Evolutionary conservation across 1,140 invertebrate species (phyloP).

Genomic region (Hyles euphorbiae): DNA sequence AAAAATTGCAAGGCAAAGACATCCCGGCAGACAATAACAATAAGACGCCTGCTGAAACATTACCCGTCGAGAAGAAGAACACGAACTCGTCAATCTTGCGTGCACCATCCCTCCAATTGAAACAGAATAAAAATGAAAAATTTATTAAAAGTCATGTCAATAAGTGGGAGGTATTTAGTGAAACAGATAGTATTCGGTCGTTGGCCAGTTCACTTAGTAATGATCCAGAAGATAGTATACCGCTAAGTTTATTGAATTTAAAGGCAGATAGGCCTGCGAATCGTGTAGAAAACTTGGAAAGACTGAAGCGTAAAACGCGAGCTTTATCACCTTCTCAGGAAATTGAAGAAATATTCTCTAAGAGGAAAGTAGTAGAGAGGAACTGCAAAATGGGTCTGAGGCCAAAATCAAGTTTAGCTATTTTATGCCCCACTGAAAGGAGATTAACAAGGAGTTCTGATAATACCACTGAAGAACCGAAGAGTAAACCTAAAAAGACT

Average conservation of each 20-base stretch:
- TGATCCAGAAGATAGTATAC: slow-evolving; percentile 73
- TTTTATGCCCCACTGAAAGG: slow-evolving; percentile 58
- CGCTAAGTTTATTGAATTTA: slow-evolving; percentile 66
- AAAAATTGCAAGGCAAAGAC: slow-evolving; percentile 76
- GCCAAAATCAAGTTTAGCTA: slow-evolving; percentile 64
- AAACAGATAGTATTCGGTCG: slow-evolving; percentile 76
- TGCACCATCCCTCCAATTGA: slow-evolving; percentile 55
- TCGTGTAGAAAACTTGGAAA: slow-evolving; percentile 60
- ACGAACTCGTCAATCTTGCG: slow-evolving; percentile 50
- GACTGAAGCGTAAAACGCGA: slow-evolving; percentile 67
- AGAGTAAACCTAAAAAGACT: slow-evolving; percentile 46
- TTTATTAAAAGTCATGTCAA: slow-evolving; percentile 63
- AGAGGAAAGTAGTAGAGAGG: slow-evolving; percentile 57
- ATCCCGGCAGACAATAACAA: slow-evolving; percentile 36
- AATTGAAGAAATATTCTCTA: slow-evolving; percentile 70
- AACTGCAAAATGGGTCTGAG: slow-evolving; percentile 51
- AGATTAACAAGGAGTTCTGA: slow-evolving; percentile 57
- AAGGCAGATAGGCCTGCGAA: slow-evolving; percentile 52
- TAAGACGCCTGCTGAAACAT: slow-evolving; percentile 28
- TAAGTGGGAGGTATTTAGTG: slow-evolving; percentile 77
- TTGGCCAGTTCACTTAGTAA: slow-evolving; percentile 65
- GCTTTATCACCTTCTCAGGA: slow-evolving; percentile 72
- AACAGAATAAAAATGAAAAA: slow-evolving; percentile 62
- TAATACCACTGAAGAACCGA: slow-evolving; percentile 45
- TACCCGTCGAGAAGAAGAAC: slow-evolving; percentile 38